Evolutionary conservation across 2,113 vertebrate genomes (phyloP).

Genomic region (Bombycilla garrulus): DNA sequence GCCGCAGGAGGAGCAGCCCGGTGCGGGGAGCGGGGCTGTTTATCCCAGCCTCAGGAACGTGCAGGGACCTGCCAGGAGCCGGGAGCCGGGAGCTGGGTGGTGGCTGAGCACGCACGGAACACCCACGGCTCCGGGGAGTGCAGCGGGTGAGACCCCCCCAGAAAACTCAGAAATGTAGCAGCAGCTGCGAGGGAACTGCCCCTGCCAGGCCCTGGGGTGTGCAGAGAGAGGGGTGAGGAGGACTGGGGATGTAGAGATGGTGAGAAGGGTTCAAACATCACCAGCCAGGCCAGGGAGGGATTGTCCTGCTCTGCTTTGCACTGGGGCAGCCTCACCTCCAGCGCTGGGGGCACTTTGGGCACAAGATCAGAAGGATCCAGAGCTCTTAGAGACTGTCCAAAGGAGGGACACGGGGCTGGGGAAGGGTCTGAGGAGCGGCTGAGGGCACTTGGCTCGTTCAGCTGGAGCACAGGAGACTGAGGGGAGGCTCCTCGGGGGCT

Average conservation of each 20-base stretch:
- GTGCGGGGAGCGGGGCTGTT: rapidly evolving
- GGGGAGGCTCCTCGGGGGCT: no score
- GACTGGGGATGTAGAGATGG: neutral
- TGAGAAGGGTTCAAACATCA: neutral
- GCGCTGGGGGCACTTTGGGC: neutral
- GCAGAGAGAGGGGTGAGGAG: neutral
- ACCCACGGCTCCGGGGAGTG: rapidly evolving
- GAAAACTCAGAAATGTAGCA: neutral
- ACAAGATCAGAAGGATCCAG: no score
- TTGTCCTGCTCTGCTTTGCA: neutral
- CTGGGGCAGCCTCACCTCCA: neutral
- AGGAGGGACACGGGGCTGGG: no score
- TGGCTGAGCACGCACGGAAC: rapidly evolving
- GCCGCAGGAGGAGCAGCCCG: neutral
- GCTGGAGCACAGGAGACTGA: no score
- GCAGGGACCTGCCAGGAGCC: neutral
- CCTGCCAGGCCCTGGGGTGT: neutral
- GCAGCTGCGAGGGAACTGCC: neutral
- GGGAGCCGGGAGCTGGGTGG: neutral
- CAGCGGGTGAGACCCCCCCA: neutral
- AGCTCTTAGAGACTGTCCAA: neutral
- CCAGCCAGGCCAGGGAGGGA: rapidly evolving
- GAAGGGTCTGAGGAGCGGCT: no score
- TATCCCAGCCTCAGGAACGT: neutral
- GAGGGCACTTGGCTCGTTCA: no score